These are phyloP conservation scores for Microcebus griseorufus DNA, from an alignment of 2,113 vertebrate species.

Conservation along the genomic window DNA sequence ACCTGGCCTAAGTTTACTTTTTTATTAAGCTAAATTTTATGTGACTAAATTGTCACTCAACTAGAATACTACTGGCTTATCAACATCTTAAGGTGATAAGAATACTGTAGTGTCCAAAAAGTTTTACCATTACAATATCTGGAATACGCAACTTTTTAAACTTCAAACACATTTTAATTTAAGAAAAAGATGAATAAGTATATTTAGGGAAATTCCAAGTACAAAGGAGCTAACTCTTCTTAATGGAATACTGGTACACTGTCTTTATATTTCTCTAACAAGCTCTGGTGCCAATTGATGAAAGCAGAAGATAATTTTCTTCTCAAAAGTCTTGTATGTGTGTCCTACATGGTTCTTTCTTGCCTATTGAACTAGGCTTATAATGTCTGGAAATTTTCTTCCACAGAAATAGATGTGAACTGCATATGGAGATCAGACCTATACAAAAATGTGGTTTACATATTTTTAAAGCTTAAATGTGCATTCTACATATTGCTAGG, in stretches of 20 bases:
- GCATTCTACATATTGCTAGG: neutral
- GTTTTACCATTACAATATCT: neutral
- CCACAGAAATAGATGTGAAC: slow-evolving; percentile 5
- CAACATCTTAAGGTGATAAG: neutral
- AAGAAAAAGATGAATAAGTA: neutral
- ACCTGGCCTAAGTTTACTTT: neutral
- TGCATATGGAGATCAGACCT: neutral
- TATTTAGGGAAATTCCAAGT: neutral
- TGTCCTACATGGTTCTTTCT: neutral
- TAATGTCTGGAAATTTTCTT: neutral
- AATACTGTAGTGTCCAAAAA: neutral
- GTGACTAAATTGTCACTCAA: slow-evolving; percentile 12
- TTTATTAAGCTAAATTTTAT: slow-evolving; percentile 14
- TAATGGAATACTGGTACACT: neutral
- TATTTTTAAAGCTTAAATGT: neutral
- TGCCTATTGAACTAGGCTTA: neutral
- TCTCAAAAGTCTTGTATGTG: neutral
- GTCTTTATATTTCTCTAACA: neutral
- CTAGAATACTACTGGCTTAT: neutral
- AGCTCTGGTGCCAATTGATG: neutral
- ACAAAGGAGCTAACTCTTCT: neutral
- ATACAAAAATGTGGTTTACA: neutral
- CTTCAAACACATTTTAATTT: slow-evolving; percentile 18
- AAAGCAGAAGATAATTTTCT: neutral
- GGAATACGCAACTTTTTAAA: neutral